Percentiles rank a stretch among this genome's conserved stretches.
phyloP scores from a whole-genome alignment of 2,797 vertebrate genomes.

The Gila robusta region DNA sequence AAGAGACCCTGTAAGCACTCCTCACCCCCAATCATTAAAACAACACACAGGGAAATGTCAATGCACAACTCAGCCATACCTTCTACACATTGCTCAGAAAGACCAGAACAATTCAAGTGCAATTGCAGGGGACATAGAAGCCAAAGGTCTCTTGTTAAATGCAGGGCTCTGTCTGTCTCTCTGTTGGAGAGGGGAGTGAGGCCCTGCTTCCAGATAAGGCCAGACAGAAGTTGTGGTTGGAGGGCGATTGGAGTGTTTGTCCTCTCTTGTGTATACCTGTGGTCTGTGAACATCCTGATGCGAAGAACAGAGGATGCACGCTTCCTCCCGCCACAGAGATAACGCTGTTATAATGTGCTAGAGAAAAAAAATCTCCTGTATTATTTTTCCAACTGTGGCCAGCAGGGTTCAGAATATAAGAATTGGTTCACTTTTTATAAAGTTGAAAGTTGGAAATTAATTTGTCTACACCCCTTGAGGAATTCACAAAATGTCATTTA shows the following conservation, averaged over 20 bases:
- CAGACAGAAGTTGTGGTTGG: slow-evolving; percentile 37
- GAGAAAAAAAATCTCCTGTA: slow-evolving; percentile 8
- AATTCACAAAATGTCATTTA: background rate
- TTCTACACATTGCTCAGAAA: slow-evolving; percentile 20
- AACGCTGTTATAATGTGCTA: background rate
- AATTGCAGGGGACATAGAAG: slow-evolving; percentile 33
- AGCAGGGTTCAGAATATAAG: background rate
- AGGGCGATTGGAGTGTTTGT: slow-evolving; percentile 43
- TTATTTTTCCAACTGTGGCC: background rate
- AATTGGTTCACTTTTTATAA: slow-evolving; percentile 1
- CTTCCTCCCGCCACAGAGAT: slow-evolving; percentile 21
- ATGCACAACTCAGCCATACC: slow-evolving; percentile 35
- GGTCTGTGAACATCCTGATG: slow-evolving; percentile 15
- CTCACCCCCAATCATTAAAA: slow-evolving; percentile 68
- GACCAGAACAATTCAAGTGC: slow-evolving; percentile 41
- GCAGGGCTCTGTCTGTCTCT: slow-evolving; percentile 40
- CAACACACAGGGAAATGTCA: slow-evolving; percentile 68
- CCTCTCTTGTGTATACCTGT: slow-evolving; percentile 26
- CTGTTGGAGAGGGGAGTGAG: background rate
- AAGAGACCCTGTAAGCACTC: slow-evolving; percentile 60
- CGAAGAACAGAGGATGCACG: slow-evolving; percentile 36
- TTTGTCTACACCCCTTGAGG: background rate
- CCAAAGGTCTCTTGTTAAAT: slow-evolving; percentile 51
- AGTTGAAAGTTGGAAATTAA: background rate
- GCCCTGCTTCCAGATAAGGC: slow-evolving; percentile 37